A percentile compares a stretch with the other conserved stretches of the same genome.
phyloP scores from a whole-genome alignment of 2,888 invertebrate genomes.

The Isotomurus palustris region DNA sequence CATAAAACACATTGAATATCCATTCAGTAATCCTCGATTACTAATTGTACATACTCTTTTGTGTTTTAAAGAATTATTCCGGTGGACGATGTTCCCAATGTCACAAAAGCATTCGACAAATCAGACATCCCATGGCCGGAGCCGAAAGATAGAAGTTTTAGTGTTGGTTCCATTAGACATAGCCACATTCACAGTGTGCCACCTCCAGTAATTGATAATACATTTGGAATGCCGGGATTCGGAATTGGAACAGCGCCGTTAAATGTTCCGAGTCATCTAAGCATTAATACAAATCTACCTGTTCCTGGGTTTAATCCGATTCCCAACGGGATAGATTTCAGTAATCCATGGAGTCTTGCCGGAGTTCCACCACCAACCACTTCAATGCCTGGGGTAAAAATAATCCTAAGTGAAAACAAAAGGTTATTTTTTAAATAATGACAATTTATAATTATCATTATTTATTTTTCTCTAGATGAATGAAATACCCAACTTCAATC shows the following conservation, averaged over 20 bases:
- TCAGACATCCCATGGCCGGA: conserved; percentile 77
- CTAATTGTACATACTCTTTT: background rate
- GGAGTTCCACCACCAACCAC: background rate
- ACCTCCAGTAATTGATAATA: background rate
- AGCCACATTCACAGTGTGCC: too few species aligned
- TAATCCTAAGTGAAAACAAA: too few species aligned
- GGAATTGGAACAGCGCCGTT: background rate
- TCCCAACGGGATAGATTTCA: conserved; percentile 3
- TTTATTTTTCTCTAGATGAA: too few species aligned
- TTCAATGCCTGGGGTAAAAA: background rate
- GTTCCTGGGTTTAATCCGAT: background rate
- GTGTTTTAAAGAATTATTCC: conserved; percentile 61
- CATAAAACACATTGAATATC: background rate
- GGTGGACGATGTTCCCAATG: conserved; percentile 78
- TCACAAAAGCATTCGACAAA: conserved; percentile 72
- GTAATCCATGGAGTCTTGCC: conserved; percentile 13
- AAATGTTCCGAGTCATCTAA: background rate
- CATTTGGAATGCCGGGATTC: background rate
- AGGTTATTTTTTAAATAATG: too few species aligned
- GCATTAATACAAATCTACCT: background rate
- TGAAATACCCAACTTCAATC: too few species aligned
- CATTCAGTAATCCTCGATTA: background rate
- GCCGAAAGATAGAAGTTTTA: conserved; percentile 63
- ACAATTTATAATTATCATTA: too few species aligned
- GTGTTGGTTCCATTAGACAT: background rate